Base-by-base conservation (phyloP, 2,888 invertebrate genomes). In the Ormia ochracea region DNA sequence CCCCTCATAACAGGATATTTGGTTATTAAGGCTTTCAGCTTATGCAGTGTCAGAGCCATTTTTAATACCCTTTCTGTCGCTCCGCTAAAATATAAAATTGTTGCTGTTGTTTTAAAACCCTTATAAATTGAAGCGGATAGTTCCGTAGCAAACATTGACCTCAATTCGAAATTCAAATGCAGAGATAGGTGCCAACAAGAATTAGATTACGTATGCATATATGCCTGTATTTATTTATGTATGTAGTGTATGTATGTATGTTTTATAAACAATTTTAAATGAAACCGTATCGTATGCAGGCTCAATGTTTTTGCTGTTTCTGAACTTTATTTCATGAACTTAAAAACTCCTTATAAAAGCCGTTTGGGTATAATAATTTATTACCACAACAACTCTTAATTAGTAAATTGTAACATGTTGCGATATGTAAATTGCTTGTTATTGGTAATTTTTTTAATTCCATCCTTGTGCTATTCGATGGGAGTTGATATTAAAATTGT, bases 1-100 rank as follows among this genome's bases (percentile, higher is more conserved):
- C 94, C 94, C 12, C 89, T 86, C 23, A 88, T 81, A 84, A 90
- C 82, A 81, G 91, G 91, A 85, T 90, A 89, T 56, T 86, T 86
- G 54, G 83, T 86, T 10, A 85, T 61, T 58, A 89, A 77, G 63
- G 83, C 81, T 86, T 86, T 88, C 9, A 88, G 76, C 63, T 84
- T 86, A 56, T 84, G 84, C 19, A 86, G 17, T 61, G 85, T 54
- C 14, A 66, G 70, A 23, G 80, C 58, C 85, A 85, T 85, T 36
- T 50, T 38, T 26, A 2, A 5, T 14, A 19, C 21, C 45, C 21
- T 12, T 23, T 56, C 10, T 23, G 4, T 21, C 4, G 50, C n/a
- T 72, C 38, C 1, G 21, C 76, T 69, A 48, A 17, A 75, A 68
- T 38, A 76, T 50, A 66, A 66, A 80, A 76, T 41, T 36, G 23